Base-by-base conservation (phyloP, 1,140 invertebrate genomes). In the Bicyclus anynana region DNA sequence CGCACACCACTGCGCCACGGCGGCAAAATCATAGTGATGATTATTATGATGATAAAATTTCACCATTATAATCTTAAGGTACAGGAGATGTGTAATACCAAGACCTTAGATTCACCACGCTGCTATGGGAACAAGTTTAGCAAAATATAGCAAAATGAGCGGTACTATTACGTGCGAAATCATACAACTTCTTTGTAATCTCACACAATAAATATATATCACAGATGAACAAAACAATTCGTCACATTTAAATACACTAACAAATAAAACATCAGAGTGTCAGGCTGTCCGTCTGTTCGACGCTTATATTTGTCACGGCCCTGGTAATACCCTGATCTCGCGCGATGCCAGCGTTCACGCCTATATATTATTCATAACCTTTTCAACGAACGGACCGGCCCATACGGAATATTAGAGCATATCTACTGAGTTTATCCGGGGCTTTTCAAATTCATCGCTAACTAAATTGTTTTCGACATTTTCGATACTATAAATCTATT, bases 311-410 rank as follows among this genome's bases (percentile, higher is more conserved):
- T 72, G 73, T 77, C 73, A 74, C 60, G 63, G 55, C 62, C 47
- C 59, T 40, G 35, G 71, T 74, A 75, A 74, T 72, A 50, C 65
- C 40, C 50, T 72, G 71, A 76, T 82, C 69, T 79, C 59, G 65
- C 59, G 60, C 62, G 62, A 55, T 64, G 62, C 59, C 65, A 71
- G 72, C 73, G 80, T 77, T 65, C 74, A 55, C 64, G 48, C 52
- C 68, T 53, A 74, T 87, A 78, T 82, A 82, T 84, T 84, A 87
- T 87, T 82, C 84, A 87, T 80, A 74, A 77, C 64, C 79, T 80
- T 84, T 82, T 84, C 80, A 83, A 67, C 78, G 69, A 53, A 59
- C 70, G 67, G 55, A 65, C 50, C 76, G 69, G 62, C 64, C 75
- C 80, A 84, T 65, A 87, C 80, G 76, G 84, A 84, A 87, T 87